Percentiles rank a stretch among this genome's conserved stretches.
These are phyloP conservation scores for Thelaira solivaga DNA, from an alignment of 2,888 invertebrate species.

Conservation along the genomic window DNA sequence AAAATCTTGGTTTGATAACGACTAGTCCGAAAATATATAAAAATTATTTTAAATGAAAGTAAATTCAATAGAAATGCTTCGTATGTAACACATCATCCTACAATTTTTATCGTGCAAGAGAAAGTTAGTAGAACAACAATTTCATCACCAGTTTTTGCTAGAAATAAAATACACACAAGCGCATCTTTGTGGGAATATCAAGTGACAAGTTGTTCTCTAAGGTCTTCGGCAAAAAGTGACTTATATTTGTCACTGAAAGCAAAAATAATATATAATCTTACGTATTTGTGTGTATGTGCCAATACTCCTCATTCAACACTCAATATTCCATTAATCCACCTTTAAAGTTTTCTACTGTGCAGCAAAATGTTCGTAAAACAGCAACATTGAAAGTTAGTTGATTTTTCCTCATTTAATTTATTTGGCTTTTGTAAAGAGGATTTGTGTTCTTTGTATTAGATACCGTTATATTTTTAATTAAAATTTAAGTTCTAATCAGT, in stretches of 20 bases:
- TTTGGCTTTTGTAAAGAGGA: background rate
- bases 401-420: slow-evolving; percentile 11
- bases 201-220: slow-evolving; percentile 49
- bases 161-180: too few species aligned
- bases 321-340: background rate
- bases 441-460: background rate
- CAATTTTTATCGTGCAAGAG: too few species aligned
- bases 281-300: background rate
- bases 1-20: too few species aligned
- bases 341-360: background rate
- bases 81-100: too few species aligned
- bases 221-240: slow-evolving; percentile 48
- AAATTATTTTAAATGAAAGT: too few species aligned
- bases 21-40: too few species aligned
- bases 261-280: slow-evolving; percentile 29
- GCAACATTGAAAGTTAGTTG: slow-evolving; percentile 2
- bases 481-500: too few species aligned
- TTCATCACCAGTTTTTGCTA: too few species aligned
- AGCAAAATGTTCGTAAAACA: background rate
- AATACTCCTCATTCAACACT: too few species aligned
- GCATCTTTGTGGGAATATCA: background rate
- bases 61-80: too few species aligned
- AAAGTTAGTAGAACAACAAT: too few species aligned
- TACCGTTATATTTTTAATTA: background rate
- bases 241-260: background rate